These are phyloP conservation scores for Florisuga fusca DNA, from an alignment of 2,797 vertebrate genomes.

Conservation along the genomic window DNA sequence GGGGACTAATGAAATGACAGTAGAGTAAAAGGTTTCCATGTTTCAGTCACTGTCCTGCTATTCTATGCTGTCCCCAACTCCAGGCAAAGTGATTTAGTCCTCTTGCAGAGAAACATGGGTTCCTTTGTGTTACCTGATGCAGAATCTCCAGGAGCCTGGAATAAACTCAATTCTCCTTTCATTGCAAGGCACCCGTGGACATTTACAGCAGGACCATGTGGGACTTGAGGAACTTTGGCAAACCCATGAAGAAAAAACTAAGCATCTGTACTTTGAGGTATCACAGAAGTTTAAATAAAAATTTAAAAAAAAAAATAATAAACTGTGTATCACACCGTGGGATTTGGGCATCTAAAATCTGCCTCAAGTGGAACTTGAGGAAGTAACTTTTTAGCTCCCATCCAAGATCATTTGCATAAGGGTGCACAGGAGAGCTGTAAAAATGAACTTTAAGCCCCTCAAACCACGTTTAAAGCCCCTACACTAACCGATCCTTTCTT, in stretches of 20 bases:
- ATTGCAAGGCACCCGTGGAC: background rate
- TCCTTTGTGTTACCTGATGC: background rate
- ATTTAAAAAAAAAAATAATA: background rate
- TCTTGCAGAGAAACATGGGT: background rate
- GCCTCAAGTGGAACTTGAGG: background rate
- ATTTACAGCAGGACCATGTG: background rate
- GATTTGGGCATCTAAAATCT: background rate
- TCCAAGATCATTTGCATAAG: background rate
- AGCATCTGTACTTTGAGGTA: background rate
- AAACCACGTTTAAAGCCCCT: background rate
- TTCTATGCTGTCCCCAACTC: background rate
- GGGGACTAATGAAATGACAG: background rate
- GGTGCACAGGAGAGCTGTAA: background rate
- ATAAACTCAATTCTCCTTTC: background rate
- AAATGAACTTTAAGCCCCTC: background rate
- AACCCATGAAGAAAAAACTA: background rate
- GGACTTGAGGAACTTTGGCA: slow-evolving; percentile 1
- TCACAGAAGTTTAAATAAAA: background rate
- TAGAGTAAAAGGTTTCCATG: background rate
- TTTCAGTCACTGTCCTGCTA: background rate
- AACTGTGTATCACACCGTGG: background rate
- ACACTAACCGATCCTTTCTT: background rate
- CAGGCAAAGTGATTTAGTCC: background rate
- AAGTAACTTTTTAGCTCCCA: background rate
- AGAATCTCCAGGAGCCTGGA: background rate